Conservation (phyloP, 2,113 vertebrate genomes). For the Phycodurus eques region DNA sequence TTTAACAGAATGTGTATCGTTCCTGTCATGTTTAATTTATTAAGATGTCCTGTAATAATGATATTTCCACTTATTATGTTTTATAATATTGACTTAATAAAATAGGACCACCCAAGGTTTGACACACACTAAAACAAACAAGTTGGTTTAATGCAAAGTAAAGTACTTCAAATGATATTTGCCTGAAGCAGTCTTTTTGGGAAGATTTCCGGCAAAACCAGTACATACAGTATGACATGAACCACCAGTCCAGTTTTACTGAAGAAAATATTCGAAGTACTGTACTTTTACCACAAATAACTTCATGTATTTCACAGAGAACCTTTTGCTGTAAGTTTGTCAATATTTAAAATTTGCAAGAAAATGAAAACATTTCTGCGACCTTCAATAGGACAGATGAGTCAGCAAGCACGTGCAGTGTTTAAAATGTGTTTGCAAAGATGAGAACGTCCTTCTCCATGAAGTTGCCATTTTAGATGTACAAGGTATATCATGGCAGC, state of each 20-base stretch:
- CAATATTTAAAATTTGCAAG: neutral
- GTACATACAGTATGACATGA: neutral
- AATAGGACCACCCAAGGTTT: neutral
- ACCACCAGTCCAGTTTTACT: neutral
- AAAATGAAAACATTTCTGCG: neutral
- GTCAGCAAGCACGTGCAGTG: neutral
- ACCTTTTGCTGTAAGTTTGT: neutral
- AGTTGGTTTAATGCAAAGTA: neutral
- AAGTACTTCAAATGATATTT: neutral
- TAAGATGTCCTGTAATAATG: neutral
- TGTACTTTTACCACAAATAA: neutral
- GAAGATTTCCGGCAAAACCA: neutral
- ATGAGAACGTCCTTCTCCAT: neutral
- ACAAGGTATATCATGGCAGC: neutral
- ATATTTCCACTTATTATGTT: neutral
- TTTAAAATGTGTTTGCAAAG: neutral
- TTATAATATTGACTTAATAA: neutral
- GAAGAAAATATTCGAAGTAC: neutral
- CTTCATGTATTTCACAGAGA: neutral
- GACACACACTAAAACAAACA: neutral
- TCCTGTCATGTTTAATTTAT: slow-evolving; percentile 1
- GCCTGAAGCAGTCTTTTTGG: neutral
- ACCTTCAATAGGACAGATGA: neutral
- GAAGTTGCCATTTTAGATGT: neutral
- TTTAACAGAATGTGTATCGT: neutral